Conservation (phyloP, 2,888 invertebrate species). For the Flabesymbios commensalis region DNA sequence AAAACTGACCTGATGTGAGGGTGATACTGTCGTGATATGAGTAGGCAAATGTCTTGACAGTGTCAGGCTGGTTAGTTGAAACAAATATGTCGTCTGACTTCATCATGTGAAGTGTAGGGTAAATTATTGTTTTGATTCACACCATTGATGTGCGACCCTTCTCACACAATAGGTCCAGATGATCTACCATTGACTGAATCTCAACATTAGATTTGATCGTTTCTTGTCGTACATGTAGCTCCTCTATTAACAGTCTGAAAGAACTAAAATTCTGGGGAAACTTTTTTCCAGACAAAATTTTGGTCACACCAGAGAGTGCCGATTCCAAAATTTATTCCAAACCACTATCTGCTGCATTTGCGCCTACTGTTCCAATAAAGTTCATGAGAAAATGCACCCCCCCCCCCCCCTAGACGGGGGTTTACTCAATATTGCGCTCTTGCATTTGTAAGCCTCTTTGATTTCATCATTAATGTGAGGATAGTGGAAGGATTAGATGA, state of each 20-base stretch:
- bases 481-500: conserved; percentile 29
- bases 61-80: conserved; percentile 32
- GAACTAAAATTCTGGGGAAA: conserved; percentile 34
- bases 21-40: conserved; percentile 4
- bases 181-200: not conserved
- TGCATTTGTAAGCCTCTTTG: conserved; percentile 18
- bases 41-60: conserved; percentile 24
- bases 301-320: conserved; percentile 30
- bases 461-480: conserved; percentile 24
- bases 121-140: no score
- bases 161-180: not conserved
- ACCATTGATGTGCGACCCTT: not conserved
- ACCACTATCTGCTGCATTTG: conserved; percentile 36
- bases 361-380: conserved; percentile 35
- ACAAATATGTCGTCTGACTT: conserved; percentile 35
- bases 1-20: not conserved
- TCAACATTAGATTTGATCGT: not conserved
- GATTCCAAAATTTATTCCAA: conserved; percentile 29
- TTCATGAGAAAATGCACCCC: conserved; percentile 40
- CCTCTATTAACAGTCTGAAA: conserved; percentile 28
- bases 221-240: conserved; percentile 22
- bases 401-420: conserved; percentile 32
- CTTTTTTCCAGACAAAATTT: conserved; percentile 39
- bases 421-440: conserved; percentile 15
- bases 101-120: conserved; percentile 29